Evolutionary conservation across 2,888 invertebrate species (phyloP).

Genomic region (Cerceris ruficornis): DNA sequence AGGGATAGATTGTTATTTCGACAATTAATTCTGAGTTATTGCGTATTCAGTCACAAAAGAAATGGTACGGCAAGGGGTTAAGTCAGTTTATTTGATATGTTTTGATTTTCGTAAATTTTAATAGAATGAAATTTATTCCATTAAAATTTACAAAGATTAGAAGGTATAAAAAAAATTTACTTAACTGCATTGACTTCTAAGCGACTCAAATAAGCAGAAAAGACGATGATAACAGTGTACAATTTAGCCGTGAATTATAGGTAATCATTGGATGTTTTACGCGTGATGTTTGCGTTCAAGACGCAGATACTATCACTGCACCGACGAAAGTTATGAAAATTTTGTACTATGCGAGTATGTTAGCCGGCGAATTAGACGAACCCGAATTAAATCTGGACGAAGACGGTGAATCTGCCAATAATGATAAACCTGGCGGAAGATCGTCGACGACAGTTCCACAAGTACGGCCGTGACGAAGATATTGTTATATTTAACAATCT

Average conservation of each 20-base stretch:
- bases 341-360: constrained; percentile 93
- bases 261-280: constrained; percentile 90
- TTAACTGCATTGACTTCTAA: too few species aligned
- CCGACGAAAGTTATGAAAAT: constrained; percentile 95
- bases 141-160: too few species aligned
- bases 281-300: constrained; percentile 90
- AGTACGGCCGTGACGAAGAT: constrained; percentile 46
- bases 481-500: background rate
- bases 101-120: too few species aligned
- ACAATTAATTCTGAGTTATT: too few species aligned
- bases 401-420: constrained; percentile 79
- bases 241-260: constrained; percentile 50
- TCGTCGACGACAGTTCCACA: constrained; percentile 62
- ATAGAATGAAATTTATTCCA: too few species aligned
- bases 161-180: too few species aligned
- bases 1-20: too few species aligned
- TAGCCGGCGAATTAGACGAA: constrained; percentile 91
- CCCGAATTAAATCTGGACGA: constrained; percentile 85
- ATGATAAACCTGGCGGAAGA: constrained; percentile 68
- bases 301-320: constrained; percentile 91
- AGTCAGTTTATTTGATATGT: too few species aligned
- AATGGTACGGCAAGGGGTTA: too few species aligned
- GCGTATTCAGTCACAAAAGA: too few species aligned
- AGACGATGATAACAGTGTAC: too few species aligned
- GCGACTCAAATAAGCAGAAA: too few species aligned